phyloP scores from a whole-genome alignment of 2,797 vertebrate species.

The Rhabdomys pumilio region DNA sequence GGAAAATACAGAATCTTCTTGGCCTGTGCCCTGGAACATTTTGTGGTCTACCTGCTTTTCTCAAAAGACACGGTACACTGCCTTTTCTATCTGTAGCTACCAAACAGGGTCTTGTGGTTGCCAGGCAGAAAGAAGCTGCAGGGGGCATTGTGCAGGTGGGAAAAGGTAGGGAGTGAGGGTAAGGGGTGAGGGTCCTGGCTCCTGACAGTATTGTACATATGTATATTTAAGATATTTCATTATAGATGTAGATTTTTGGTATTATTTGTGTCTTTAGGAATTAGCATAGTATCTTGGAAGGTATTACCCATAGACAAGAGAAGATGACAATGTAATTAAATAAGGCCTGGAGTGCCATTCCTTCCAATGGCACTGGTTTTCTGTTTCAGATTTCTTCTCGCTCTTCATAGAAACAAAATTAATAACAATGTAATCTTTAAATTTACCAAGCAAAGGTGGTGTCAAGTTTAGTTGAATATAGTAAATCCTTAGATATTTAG shows the following conservation, averaged over 20 bases:
- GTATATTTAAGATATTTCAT: neutral
- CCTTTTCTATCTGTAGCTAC: too few species aligned
- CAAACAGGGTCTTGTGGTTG: too few species aligned
- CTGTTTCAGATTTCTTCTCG: neutral
- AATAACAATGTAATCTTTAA: neutral
- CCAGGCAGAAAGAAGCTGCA: too few species aligned
- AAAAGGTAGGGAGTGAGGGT: too few species aligned
- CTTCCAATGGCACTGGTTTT: neutral
- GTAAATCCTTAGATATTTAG: neutral
- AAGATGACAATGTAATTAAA: neutral
- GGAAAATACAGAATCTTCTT: too few species aligned
- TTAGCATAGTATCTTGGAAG: neutral
- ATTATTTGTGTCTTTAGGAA: neutral
- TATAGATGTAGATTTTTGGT: too few species aligned
- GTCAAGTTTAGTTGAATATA: neutral
- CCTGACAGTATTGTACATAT: neutral
- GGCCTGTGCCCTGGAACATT: too few species aligned
- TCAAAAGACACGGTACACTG: too few species aligned
- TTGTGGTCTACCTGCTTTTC: too few species aligned
- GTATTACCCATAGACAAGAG: neutral
- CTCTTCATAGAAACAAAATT: neutral
- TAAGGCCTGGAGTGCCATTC: neutral
- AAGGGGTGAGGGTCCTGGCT: too few species aligned
- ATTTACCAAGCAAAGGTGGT: neutral
- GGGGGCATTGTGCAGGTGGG: too few species aligned